A percentile compares a stretch with the other conserved stretches of the same genome.
These are phyloP conservation scores for Drosophila sordidapex DNA, from an alignment of 2,888 invertebrate genomes.

Conservation along the genomic window DNA sequence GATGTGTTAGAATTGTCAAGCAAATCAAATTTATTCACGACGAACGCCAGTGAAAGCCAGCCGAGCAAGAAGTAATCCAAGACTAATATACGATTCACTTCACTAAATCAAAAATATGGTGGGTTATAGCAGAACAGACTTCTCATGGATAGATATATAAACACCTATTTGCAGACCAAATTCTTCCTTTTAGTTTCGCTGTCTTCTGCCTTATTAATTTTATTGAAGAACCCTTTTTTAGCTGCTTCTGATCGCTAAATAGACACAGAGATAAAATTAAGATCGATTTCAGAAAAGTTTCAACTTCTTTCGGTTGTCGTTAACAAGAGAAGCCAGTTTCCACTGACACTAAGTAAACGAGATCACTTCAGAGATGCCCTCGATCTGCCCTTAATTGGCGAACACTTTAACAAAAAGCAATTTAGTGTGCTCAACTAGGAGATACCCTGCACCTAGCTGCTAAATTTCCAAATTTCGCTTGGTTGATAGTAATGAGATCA, in stretches of 20 bases:
- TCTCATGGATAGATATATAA: neutral
- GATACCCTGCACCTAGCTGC: neutral
- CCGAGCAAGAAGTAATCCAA: neutral
- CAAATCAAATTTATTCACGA: conserved; percentile 37
- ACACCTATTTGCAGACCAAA: fast-evolving
- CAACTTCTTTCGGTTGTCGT: neutral
- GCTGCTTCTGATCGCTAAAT: neutral
- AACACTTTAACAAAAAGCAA: neutral
- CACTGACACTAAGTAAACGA: neutral
- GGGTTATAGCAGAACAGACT: neutral
- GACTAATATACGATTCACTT: neutral
- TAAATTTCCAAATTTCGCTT: neutral
- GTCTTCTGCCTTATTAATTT: too few species aligned
- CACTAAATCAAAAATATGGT: neutral
- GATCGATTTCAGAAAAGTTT: neutral
- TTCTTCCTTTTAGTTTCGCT: neutral
- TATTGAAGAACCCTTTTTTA: neutral
- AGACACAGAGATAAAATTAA: neutral
- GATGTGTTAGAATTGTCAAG: conserved; percentile 56
- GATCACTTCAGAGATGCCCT: conserved; percentile 11
- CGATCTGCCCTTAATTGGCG: conserved; percentile 45
- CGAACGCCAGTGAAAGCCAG: conserved; percentile 45
- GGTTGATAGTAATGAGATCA: neutral
- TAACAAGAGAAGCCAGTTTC: neutral
- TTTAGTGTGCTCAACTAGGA: neutral